These are phyloP conservation scores for Notoglanidium macrostoma DNA, from an alignment of 2,797 vertebrate genomes.

Conservation along the genomic window DNA sequence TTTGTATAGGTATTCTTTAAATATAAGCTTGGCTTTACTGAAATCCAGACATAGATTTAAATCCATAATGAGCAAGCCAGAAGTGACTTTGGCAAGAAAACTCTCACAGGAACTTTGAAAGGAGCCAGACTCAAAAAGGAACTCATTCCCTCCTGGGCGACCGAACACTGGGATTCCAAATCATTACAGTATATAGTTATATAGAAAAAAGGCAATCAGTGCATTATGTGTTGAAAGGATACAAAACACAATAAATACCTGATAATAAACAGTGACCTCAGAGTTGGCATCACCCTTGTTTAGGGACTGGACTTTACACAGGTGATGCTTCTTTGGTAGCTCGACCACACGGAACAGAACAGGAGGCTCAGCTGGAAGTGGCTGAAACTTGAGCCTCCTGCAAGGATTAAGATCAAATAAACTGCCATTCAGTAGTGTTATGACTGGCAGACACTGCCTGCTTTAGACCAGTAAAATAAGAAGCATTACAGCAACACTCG, in stretches of 20 bases:
- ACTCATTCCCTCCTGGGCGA: neutral
- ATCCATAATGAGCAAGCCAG: neutral
- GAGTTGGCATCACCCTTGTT: conserved; percentile 77
- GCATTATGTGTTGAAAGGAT: neutral
- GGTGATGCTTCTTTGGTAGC: conserved; percentile 69
- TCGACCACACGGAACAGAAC: conserved; percentile 78
- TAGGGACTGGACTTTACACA: conserved; percentile 78
- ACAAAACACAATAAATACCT: conserved; percentile 67
- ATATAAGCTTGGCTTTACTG: neutral
- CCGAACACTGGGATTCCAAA: neutral
- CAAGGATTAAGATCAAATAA: conserved; percentile 16
- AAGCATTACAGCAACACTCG: neutral
- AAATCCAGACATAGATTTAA: neutral
- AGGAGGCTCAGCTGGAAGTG: conserved; percentile 72
- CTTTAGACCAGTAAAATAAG: neutral
- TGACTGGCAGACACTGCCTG: neutral
- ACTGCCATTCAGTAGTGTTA: too few species aligned
- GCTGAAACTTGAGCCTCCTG: conserved; percentile 73
- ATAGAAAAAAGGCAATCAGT: neutral
- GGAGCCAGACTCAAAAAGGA: neutral
- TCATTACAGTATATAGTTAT: neutral
- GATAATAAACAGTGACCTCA: conserved; percentile 81
- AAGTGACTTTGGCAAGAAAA: neutral
- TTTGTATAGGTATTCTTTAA: neutral
- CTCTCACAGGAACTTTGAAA: neutral